A percentile compares a stretch with the other conserved stretches of the same genome.
These are phyloP conservation scores for Drosophila longiperda DNA, from an alignment of 2,888 invertebrate genomes.

Conservation along the genomic window DNA sequence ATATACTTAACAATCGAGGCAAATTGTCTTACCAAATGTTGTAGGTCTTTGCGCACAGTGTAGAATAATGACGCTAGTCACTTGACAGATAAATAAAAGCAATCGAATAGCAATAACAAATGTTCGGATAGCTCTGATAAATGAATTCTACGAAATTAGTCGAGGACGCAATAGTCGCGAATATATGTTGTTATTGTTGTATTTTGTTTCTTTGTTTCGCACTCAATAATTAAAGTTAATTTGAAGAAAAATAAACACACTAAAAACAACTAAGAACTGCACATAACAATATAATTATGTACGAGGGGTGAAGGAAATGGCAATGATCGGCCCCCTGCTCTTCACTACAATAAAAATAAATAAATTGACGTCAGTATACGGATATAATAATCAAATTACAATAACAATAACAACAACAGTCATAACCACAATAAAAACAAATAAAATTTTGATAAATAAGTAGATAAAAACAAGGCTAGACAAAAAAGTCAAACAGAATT, in stretches of 20 bases:
- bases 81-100: slow-evolving; percentile 68
- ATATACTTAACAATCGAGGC: background rate
- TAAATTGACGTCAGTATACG: slow-evolving; percentile 72
- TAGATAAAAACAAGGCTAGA: slow-evolving; percentile 42
- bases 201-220: slow-evolving; percentile 28
- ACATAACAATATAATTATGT: slow-evolving; percentile 37
- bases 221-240: slow-evolving; percentile 43
- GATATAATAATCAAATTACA: slow-evolving; percentile 71
- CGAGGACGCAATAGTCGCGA: slow-evolving; percentile 64
- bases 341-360: slow-evolving; percentile 46
- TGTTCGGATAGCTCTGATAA: slow-evolving; percentile 64
- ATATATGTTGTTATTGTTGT: slow-evolving; percentile 17
- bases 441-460: slow-evolving; percentile 32
- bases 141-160: slow-evolving; percentile 72
- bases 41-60: background rate
- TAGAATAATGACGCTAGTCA: slow-evolving; percentile 49
- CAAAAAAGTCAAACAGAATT: slow-evolving; percentile 56
- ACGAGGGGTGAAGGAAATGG: background rate
- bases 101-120: slow-evolving; percentile 73
- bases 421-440: slow-evolving; percentile 8
- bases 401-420: slow-evolving; percentile 27
- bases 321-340: slow-evolving; percentile 43
- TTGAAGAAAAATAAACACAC: slow-evolving; percentile 59
- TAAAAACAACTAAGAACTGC: slow-evolving; percentile 25
- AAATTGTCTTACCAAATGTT: background rate